Percentiles rank a stretch among this genome's conserved stretches.
These are phyloP conservation scores for Ascidia mentula DNA, from an alignment of 23 tunicate genomes.

Conservation along the genomic window DNA sequence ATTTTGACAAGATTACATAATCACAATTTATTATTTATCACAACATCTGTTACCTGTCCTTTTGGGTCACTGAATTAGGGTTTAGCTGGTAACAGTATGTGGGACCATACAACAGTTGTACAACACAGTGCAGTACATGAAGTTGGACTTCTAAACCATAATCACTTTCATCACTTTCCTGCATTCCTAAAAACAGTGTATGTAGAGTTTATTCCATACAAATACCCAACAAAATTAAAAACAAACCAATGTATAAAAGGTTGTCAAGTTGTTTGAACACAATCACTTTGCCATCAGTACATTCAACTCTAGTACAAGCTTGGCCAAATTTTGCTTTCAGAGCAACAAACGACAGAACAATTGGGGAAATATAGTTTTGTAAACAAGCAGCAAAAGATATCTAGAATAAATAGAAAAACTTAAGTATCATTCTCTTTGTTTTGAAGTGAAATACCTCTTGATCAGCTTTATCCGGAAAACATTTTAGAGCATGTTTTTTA, in stretches of 20 bases:
- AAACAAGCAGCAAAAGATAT: background rate
- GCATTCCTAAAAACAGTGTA: background rate
- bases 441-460: background rate
- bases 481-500: background rate
- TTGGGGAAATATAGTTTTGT: slow-evolving; percentile 1
- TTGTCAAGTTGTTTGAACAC: slow-evolving; percentile 2
- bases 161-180: background rate
- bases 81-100: background rate
- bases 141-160: background rate
- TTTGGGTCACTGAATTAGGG: background rate
- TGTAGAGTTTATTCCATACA: background rate
- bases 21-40: background rate
- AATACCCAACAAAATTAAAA: background rate
- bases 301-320: slow-evolving; percentile 17
- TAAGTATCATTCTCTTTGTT: background rate
- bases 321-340: slow-evolving; percentile 4
- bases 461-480: background rate
- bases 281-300: slow-evolving; percentile 2
- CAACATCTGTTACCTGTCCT: background rate
- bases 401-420: background rate
- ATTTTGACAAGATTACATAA: background rate
- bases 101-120: background rate
- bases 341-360: background rate
- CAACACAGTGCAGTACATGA: background rate
- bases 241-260: slow-evolving; percentile 9